phyloP scores from a whole-genome alignment of 2,113 vertebrate genomes.

The Colaptes auratus region DNA sequence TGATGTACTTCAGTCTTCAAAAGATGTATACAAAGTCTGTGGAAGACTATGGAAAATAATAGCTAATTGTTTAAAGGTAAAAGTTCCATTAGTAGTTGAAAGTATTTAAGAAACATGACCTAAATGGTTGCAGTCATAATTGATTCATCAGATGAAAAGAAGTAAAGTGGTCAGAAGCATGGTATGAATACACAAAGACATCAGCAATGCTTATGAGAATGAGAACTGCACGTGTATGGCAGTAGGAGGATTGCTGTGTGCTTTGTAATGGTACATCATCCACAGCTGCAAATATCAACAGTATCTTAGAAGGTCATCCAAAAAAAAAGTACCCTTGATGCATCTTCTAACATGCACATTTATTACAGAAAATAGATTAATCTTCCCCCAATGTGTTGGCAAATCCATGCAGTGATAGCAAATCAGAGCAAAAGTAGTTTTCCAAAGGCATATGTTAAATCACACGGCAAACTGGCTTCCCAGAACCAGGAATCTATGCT shows the following conservation, averaged over 20 bases:
- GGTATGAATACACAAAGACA: background rate
- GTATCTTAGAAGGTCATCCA: background rate
- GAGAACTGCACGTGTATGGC: background rate
- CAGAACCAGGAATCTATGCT: background rate
- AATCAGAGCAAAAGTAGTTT: background rate
- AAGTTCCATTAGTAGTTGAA: background rate
- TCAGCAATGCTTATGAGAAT: background rate
- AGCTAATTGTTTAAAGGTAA: background rate
- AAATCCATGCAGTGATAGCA: background rate
- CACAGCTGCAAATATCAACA: background rate
- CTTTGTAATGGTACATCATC: background rate
- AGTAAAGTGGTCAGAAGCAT: background rate
- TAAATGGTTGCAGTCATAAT: background rate
- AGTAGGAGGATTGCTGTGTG: background rate
- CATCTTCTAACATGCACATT: background rate
- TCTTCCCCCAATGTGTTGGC: background rate
- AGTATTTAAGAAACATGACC: background rate
- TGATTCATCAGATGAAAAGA: slow-evolving; percentile 10
- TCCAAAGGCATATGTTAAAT: background rate
- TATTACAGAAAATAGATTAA: background rate
- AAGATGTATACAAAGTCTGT: background rate
- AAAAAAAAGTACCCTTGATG: background rate
- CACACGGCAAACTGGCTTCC: background rate
- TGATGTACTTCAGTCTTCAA: background rate
- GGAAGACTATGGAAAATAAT: background rate